A percentile compares a stretch with the other conserved stretches of the same genome.
Conservation (phyloP, 2,113 vertebrate species). For the Phycodurus eques region DNA sequence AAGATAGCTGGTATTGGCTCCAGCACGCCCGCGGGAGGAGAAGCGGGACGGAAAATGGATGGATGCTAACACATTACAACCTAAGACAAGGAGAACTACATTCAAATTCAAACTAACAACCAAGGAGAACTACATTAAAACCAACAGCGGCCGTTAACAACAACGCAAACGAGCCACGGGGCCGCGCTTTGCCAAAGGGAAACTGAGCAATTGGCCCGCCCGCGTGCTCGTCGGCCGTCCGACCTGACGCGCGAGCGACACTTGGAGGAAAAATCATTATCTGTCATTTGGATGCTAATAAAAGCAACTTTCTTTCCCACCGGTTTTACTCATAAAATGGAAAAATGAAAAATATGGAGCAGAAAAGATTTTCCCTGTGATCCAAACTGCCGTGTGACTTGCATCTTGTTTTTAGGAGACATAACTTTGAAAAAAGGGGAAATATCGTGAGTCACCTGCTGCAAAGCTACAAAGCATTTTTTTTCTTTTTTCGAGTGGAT, state of each 20-base stretch:
- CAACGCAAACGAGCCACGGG: slow-evolving; percentile 54
- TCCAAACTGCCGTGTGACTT: slow-evolving; percentile 25
- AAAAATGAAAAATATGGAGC: slow-evolving; percentile 37
- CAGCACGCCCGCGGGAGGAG: too few species aligned
- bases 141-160: slow-evolving; percentile 51
- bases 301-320: slow-evolving; percentile 38
- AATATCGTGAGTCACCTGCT: neutral
- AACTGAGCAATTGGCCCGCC: slow-evolving; percentile 38
- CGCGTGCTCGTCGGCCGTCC: slow-evolving; percentile 12
- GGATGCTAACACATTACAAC: too few species aligned
- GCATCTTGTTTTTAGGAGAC: neutral
- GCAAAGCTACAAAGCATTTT: neutral
- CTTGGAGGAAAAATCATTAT: slow-evolving; percentile 51
- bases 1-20: too few species aligned
- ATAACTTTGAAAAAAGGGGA: neutral
- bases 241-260: slow-evolving; percentile 43
- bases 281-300: slow-evolving; percentile 61
- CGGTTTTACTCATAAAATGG: slow-evolving; percentile 32
- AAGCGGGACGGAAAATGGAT: too few species aligned
- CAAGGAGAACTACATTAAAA: too few species aligned
- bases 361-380: slow-evolving; percentile 24
- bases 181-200: slow-evolving; percentile 51
- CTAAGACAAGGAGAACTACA: too few species aligned
- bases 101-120: too few species aligned
- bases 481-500: neutral